These are phyloP conservation scores for Pipistrellus nathusii DNA, from an alignment of 2,797 vertebrate species.

Conservation along the genomic window DNA sequence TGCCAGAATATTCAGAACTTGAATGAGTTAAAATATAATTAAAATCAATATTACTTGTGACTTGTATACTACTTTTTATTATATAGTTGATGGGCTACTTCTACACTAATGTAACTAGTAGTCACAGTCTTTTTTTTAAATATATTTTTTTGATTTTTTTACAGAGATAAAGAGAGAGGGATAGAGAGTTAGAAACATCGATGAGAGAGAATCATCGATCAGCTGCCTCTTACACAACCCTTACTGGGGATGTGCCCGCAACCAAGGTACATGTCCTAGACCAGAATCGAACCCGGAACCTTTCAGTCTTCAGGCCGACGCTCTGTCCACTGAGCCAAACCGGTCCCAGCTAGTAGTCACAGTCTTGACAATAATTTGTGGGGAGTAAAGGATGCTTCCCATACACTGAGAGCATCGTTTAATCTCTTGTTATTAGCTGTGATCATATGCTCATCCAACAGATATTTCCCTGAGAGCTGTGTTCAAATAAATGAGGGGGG, in stretches of 20 bases:
- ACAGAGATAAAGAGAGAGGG: too few species aligned
- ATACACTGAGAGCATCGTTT: not conserved
- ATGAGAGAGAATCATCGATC: too few species aligned
- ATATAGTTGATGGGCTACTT: not conserved
- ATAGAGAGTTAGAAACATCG: too few species aligned
- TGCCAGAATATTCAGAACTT: not conserved
- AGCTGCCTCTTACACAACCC: too few species aligned
- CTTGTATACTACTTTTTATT: not conserved
- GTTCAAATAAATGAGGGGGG: not conserved
- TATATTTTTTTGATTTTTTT: too few species aligned
- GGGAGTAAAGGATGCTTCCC: not conserved
- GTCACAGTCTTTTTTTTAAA: not conserved
- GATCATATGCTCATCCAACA: not conserved
- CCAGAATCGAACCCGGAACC: too few species aligned
- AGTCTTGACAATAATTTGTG: not conserved
- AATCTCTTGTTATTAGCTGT: not conserved
- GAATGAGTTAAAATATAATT: slow-evolving; percentile 11
- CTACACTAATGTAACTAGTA: not conserved
- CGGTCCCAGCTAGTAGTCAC: not conserved
- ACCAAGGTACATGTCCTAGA: too few species aligned
- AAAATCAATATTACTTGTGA: not conserved
- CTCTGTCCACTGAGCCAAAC: too few species aligned
- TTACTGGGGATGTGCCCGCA: too few species aligned
- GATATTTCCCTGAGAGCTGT: not conserved
- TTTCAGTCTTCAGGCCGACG: too few species aligned